These are phyloP conservation scores for Mesocricetus auratus DNA, from an alignment of 2,113 vertebrate genomes.

Conservation along the genomic window DNA sequence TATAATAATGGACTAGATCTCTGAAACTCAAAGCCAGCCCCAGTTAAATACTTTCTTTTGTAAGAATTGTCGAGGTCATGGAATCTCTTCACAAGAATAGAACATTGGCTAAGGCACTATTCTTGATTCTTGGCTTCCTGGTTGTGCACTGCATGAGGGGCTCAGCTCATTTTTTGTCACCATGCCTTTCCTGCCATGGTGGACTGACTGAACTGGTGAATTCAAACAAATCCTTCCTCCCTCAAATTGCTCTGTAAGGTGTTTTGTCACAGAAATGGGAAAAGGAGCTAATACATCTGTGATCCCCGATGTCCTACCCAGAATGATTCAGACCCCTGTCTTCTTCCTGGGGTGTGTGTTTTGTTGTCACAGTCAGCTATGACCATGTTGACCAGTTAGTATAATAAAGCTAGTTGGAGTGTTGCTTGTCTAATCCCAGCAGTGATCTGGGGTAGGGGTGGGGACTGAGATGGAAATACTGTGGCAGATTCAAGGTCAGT, in stretches of 20 bases:
- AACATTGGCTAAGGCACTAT: background rate
- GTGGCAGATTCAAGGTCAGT: background rate
- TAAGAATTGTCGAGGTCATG: background rate
- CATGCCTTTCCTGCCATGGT: background rate
- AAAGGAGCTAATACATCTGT: background rate
- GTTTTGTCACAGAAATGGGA: background rate
- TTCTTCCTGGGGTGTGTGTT: background rate
- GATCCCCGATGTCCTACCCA: background rate
- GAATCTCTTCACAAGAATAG: background rate
- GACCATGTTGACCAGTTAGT: accelerated
- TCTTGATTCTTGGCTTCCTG: background rate
- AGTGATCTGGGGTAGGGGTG: background rate
- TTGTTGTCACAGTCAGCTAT: accelerated
- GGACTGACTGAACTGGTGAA: background rate
- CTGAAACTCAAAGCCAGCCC: background rate
- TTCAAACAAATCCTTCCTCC: background rate
- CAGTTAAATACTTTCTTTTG: background rate
- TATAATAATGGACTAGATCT: background rate
- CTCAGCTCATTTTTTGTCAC: background rate
- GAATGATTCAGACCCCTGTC: background rate
- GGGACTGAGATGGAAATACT: background rate
- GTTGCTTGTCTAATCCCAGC: too few species aligned
- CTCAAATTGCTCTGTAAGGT: background rate
- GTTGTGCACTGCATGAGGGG: background rate
- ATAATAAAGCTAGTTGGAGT: background rate